Conservation (phyloP, 92 coral and sea anemone species). For the Nematostella vectensis region DNA sequence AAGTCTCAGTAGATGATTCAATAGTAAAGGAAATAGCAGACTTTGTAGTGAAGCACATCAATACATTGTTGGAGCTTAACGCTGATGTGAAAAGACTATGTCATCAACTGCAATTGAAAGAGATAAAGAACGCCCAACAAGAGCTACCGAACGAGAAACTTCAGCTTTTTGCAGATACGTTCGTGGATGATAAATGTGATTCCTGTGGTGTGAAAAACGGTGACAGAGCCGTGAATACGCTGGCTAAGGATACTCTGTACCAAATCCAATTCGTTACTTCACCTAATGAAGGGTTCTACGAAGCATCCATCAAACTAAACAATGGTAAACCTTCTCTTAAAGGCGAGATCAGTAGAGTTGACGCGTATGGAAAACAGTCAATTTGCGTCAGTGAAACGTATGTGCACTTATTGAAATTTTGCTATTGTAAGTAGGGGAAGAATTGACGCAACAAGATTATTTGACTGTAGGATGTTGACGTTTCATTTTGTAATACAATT, state of each 20-base stretch:
- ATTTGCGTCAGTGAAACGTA: conserved; percentile 25
- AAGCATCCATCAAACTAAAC: conserved; percentile 43
- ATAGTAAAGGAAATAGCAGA: conserved; percentile 31
- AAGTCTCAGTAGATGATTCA: conserved; percentile 21
- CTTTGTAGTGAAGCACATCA: conserved; percentile 33
- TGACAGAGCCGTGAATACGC: conserved; percentile 15
- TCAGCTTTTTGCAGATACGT: conserved; percentile 21
- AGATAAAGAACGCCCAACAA: conserved; percentile 28
- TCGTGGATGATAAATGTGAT: conserved; percentile 25
- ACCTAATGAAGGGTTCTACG: conserved; percentile 61
- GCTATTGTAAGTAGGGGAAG: conserved; percentile 21
- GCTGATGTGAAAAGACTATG: conserved; percentile 24
- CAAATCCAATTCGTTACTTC: conserved; percentile 50
- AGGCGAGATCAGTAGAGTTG: conserved; percentile 51
- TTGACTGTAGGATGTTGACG: too few relatives aligned
- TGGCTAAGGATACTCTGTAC: conserved; percentile 26
- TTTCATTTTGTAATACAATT: too few relatives aligned
- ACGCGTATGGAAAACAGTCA: conserved; percentile 48
- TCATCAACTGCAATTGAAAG: conserved; percentile 28
- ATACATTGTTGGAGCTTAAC: conserved; percentile 20
- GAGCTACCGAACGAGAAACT: conserved; percentile 47
- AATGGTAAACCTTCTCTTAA: conserved; percentile 24
- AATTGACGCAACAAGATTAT: too few relatives aligned
- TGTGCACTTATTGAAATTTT: conserved; percentile 28
- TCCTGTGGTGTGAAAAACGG: conserved; percentile 37